A percentile compares a stretch with the other conserved stretches of the same genome.
These are phyloP conservation scores for Melanotaenia maccullochi DNA, from an alignment of 2,797 vertebrate species.

Conservation along the genomic window DNA sequence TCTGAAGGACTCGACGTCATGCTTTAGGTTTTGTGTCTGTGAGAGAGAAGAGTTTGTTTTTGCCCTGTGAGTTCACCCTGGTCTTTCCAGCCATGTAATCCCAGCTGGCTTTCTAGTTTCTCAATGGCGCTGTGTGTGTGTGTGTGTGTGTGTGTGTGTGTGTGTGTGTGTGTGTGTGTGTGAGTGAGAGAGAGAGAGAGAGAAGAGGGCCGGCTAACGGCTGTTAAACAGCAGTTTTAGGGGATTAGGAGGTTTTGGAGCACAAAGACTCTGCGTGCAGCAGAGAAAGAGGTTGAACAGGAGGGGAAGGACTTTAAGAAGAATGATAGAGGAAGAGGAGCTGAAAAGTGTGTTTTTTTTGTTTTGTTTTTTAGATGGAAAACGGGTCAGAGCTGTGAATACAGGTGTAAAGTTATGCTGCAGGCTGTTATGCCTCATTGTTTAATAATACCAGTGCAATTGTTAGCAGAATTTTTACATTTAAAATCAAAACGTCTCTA, in stretches of 20 bases:
- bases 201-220: conserved; percentile 70
- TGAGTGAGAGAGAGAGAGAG: background rate
- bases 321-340: conserved; percentile 32
- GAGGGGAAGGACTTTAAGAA: conserved; percentile 58
- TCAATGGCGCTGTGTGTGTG: conserved; percentile 62
- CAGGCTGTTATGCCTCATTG: background rate
- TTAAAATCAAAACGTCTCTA: background rate
- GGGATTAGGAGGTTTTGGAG: conserved; percentile 80
- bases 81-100: conserved; percentile 74
- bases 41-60: conserved; percentile 65
- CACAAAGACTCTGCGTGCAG: conserved; percentile 79
- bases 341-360: conserved; percentile 23
- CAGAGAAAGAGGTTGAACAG: conserved; percentile 63
- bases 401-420: conserved; percentile 19
- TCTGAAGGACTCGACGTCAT: conserved; percentile 11
- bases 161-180: conserved; percentile 6
- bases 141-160: conserved; percentile 8
- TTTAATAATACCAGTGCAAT: background rate
- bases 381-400: conserved; percentile 27
- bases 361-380: conserved; percentile 33
- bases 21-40: conserved; percentile 45
- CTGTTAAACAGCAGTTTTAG: conserved; percentile 85
- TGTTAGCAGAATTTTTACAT: background rate
- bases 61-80: conserved; percentile 73
- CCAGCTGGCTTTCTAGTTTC: conserved; percentile 69